These are phyloP conservation scores for Zygaena filipendulae DNA, from an alignment of 2,888 invertebrate species.

Conservation along the genomic window DNA sequence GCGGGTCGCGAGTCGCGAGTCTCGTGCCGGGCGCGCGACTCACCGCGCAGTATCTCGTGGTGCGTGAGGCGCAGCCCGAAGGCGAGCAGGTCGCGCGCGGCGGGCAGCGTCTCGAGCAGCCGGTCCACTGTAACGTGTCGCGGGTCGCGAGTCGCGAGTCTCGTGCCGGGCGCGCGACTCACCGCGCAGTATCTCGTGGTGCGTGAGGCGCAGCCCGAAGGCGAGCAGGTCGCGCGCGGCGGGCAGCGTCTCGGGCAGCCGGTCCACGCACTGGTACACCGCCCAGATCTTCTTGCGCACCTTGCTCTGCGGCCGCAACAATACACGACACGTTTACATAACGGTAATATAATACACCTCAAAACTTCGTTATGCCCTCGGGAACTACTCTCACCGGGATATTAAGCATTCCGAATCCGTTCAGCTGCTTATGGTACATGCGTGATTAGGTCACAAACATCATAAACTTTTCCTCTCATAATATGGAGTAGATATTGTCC, in stretches of 20 bases:
- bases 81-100: conserved; percentile 77
- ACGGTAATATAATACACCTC: no score
- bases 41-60: conserved; percentile 69
- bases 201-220: conserved; percentile 77
- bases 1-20: no score
- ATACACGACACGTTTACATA: no score
- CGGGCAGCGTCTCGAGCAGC: conserved; percentile 76
- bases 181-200: conserved; percentile 71
- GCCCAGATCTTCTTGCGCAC: conserved; percentile 82
- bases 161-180: no score
- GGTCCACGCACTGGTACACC: conserved; percentile 80
- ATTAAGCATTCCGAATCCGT: no score
- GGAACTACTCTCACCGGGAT: no score
- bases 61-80: conserved; percentile 78
- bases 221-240: conserved; percentile 79
- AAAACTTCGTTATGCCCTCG: no score
- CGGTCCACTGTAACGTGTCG: conserved; percentile 82
- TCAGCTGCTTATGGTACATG: no score
- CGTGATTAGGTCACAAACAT: no score
- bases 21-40: no score
- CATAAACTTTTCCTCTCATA: no score
- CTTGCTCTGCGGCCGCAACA: conserved; percentile 74
- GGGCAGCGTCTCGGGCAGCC: conserved; percentile 77
- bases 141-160: no score
- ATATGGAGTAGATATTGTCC: not conserved